These are phyloP conservation scores for Nipponia nippon DNA, from an alignment of 2,113 vertebrate species.

Conservation along the genomic window DNA sequence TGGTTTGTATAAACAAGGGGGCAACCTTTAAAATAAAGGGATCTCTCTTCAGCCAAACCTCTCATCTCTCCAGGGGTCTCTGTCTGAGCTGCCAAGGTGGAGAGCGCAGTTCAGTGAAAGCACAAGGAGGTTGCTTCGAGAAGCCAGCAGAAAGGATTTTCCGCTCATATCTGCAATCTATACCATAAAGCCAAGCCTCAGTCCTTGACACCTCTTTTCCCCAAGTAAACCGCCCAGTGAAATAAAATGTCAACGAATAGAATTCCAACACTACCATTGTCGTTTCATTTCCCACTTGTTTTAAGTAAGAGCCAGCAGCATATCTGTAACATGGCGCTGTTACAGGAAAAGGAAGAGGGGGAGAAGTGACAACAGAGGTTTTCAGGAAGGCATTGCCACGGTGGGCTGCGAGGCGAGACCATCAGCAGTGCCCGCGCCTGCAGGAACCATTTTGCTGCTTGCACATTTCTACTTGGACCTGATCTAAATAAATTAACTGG, in stretches of 20 bases:
- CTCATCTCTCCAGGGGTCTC: neutral
- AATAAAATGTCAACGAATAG: neutral
- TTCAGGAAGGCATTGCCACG: neutral
- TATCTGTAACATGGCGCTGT: fast-evolving
- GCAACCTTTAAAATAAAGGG: neutral
- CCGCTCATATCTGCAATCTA: neutral
- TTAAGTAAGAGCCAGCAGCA: neutral
- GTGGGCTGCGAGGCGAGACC: neutral
- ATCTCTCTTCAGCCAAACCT: neutral
- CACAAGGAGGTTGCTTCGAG: neutral
- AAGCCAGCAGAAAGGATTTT: neutral
- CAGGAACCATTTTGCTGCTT: neutral
- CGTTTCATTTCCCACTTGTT: neutral
- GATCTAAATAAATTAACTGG: neutral
- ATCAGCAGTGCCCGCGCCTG: neutral
- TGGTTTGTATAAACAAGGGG: neutral
- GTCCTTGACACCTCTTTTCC: neutral
- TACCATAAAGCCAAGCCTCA: neutral
- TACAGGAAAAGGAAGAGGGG: neutral
- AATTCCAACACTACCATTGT: neutral
- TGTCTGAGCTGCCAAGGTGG: neutral
- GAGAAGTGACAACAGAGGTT: neutral
- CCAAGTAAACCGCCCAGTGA: neutral
- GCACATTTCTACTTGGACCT: neutral
- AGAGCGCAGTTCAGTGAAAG: neutral